Conservation (phyloP, 2,888 invertebrate genomes). For the Heteromyza rotundicornis region DNA sequence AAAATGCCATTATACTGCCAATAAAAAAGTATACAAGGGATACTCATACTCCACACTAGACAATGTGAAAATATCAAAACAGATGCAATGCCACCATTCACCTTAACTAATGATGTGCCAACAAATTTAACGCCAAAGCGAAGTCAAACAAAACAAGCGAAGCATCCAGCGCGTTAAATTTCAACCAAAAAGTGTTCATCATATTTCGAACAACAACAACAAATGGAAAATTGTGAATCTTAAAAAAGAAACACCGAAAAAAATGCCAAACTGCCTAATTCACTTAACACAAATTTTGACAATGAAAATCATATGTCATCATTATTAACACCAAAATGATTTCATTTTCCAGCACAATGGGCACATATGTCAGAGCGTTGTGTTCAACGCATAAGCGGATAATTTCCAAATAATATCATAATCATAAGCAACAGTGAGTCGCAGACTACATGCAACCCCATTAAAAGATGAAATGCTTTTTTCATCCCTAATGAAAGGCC, state of each 20-base stretch:
- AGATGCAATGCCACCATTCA: conserved; percentile 40
- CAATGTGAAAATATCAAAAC: conserved; percentile 39
- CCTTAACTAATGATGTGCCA: conserved; percentile 58
- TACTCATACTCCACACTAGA: background rate
- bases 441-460: background rate
- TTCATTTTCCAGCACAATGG: conserved; percentile 57
- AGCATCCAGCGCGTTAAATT: conserved; percentile 21
- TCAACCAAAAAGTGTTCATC: conserved; percentile 7
- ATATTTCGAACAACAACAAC: conserved; percentile 22
- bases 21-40: no score
- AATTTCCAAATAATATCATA: conserved; percentile 61
- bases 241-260: conserved; percentile 24
- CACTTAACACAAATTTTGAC: conserved; percentile 56
- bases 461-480: background rate
- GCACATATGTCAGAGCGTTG: conserved; percentile 51
- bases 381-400: conserved; percentile 56
- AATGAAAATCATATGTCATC: conserved; percentile 63
- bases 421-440: conserved; percentile 47
- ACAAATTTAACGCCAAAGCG: conserved; percentile 56
- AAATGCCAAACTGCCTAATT: conserved; percentile 54
- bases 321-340: conserved; percentile 62
- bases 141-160: conserved; percentile 28
- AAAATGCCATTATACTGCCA: background rate
- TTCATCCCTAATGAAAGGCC: no score
- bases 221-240: conserved; percentile 10